These are phyloP conservation scores for Protonibea diacanthus DNA, from an alignment of 2,797 vertebrate species.

Conservation along the genomic window DNA sequence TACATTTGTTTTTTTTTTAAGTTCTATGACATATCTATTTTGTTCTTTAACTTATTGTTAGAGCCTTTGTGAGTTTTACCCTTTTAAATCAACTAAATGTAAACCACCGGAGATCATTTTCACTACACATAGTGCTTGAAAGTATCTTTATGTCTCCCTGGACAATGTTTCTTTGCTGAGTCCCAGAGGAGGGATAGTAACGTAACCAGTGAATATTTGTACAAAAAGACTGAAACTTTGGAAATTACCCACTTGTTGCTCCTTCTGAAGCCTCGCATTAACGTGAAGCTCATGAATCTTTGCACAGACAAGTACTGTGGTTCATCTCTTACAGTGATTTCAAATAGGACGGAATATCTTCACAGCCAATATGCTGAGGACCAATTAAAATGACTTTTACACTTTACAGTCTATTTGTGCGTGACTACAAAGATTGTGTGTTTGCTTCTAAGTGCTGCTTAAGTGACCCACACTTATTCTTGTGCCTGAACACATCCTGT, in stretches of 20 bases:
- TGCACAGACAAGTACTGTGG: neutral
- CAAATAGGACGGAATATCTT: neutral
- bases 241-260: too few species aligned
- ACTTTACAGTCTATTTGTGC: neutral
- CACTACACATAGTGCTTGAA: too few species aligned
- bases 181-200: neutral
- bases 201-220: neutral
- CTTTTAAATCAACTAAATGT: too few species aligned
- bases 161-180: too few species aligned
- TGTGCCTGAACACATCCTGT: neutral
- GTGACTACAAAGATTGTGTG: neutral
- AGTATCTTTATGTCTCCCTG: too few species aligned
- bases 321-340: neutral
- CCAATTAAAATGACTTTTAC: neutral
- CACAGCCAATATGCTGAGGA: neutral
- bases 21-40: neutral
- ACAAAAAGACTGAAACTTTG: neutral
- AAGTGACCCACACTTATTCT: neutral
- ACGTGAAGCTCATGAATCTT: neutral
- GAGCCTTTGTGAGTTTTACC: too few species aligned
- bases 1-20: neutral
- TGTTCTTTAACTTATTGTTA: neutral
- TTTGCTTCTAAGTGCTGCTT: neutral
- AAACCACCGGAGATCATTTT: too few species aligned
- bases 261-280: neutral